Evolutionary conservation across 2,888 invertebrate species (phyloP), one percentile per base, ranked within the genome.

Genomic region (Lumbricus terrestris): DNA sequence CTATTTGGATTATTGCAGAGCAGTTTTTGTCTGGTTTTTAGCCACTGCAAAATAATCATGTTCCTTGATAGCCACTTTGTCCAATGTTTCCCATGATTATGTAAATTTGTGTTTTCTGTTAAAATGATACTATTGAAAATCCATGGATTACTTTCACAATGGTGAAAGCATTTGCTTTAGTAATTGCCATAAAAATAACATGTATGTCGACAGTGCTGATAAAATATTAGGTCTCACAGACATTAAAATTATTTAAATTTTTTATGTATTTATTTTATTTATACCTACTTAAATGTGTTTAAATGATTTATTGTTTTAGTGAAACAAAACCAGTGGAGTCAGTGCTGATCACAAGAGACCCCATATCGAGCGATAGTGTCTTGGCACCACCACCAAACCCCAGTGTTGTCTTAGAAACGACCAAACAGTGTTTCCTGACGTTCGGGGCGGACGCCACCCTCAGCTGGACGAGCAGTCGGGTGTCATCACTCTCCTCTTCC

Each of bases 381-480:
- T 20, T 35, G 37, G 37, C 18, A 6, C 34, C 35, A 6, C 34
- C 35, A 23, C n/a, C 85, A 35, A 37, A 8, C 18, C 85, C 85
- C 34, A 85, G 35, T 23, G 85, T 85, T 85, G 34, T 85, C 35
- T 35, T 85, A 35, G 85, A 85, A 16, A 85, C 85, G n/a, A 85
- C 85, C 85, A 85, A 85, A 35, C 85, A 85, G 85, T 85, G 85
- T 85, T 37, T 85, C 34, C 34, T 85, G 33, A 85, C 85, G n/a
- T 85, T 85, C 16, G 34, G 85, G 20, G 37, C 85, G 23, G 85
- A 85, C 34, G n/a, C 85, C 35, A 34, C 35, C 20, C 18, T 85
- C 6, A 85, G 37, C 13, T 35, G 85, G 85, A 37, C 85, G 37
- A 37, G 37, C 37, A 85, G 35, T 34, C 85, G 34, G 23, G 85